Conservation (phyloP, 2,797 vertebrate species). For the Centropyge bicolor region DNA sequence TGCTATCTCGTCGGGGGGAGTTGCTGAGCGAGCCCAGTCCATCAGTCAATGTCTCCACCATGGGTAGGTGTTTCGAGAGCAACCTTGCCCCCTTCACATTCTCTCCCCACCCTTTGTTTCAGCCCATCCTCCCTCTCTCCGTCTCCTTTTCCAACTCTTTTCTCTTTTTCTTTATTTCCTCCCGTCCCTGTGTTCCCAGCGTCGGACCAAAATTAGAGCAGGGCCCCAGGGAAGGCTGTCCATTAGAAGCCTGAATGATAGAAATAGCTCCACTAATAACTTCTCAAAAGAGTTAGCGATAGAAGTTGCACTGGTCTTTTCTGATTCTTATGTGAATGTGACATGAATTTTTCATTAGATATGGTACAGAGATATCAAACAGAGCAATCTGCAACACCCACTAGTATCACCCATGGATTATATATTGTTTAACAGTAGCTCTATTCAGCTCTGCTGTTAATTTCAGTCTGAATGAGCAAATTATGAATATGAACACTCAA, state of each 20-base stretch:
- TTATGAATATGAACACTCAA: constrained; percentile 36
- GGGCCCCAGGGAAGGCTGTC: constrained; percentile 63
- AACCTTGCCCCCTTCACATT: constrained; percentile 54
- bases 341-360: constrained; percentile 69
- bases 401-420: constrained; percentile 7
- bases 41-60: constrained; percentile 93
- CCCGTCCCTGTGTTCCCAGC: constrained; percentile 42
- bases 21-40: constrained; percentile 94
- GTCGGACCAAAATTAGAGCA: constrained; percentile 71
- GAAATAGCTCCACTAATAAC: constrained; percentile 73
- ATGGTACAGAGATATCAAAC: constrained; percentile 34
- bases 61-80: constrained; percentile 85
- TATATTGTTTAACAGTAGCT: constrained; percentile 34
- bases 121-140: constrained; percentile 22
- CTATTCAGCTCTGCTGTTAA: constrained; percentile 16
- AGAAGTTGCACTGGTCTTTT: constrained; percentile 51
- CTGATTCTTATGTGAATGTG: constrained; percentile 51
- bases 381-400: constrained; percentile 25
- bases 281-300: constrained; percentile 51
- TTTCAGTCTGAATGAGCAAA: constrained; percentile 20
- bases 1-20: constrained; percentile 91
- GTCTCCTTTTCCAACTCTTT: constrained; percentile 18
- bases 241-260: constrained; percentile 71
- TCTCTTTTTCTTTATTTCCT: constrained; percentile 22
- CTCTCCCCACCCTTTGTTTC: constrained; percentile 41